Conservation (phyloP, 1,140 invertebrate species). For the Trachymyrmex septentrionalis region DNA sequence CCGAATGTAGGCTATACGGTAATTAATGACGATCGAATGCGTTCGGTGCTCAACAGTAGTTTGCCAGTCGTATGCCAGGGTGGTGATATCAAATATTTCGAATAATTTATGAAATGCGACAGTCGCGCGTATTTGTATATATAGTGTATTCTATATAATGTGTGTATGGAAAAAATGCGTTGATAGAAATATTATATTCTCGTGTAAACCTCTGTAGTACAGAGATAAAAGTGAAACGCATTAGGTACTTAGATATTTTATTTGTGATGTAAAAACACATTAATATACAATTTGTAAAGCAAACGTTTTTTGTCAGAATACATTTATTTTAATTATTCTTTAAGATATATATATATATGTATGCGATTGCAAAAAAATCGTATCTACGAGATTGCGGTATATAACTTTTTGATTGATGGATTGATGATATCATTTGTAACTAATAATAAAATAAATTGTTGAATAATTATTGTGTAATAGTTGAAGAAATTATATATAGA, state of each 20-base stretch:
- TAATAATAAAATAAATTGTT: neutral
- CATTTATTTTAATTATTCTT: constrained; percentile 16
- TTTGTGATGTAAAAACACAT: constrained; percentile 60
- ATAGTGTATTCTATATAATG: constrained; percentile 20
- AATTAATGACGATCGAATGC: constrained; percentile 80
- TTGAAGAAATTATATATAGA: neutral
- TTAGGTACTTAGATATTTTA: constrained; percentile 52
- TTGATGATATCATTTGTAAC: neutral
- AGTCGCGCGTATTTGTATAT: constrained; percentile 25
- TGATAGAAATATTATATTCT: constrained; percentile 57
- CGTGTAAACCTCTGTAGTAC: constrained; percentile 50
- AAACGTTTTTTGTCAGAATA: constrained; percentile 21
- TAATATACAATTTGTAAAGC: constrained; percentile 39
- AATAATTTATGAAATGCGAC: constrained; percentile 56
- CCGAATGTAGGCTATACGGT: constrained; percentile 77
- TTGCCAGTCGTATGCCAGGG: constrained; percentile 66
- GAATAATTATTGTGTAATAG: neutral
- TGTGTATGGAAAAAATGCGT: constrained; percentile 1
- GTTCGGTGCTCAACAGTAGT: constrained; percentile 71
- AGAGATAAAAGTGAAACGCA: constrained; percentile 26
- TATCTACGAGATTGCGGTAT: no score
- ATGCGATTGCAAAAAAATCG: no score
- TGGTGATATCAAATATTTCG: constrained; percentile 78
- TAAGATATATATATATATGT: neutral
- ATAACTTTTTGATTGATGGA: neutral